Base-by-base conservation (phyloP, 1,140 invertebrate genomes). In the Meteorus sp. region DNA sequence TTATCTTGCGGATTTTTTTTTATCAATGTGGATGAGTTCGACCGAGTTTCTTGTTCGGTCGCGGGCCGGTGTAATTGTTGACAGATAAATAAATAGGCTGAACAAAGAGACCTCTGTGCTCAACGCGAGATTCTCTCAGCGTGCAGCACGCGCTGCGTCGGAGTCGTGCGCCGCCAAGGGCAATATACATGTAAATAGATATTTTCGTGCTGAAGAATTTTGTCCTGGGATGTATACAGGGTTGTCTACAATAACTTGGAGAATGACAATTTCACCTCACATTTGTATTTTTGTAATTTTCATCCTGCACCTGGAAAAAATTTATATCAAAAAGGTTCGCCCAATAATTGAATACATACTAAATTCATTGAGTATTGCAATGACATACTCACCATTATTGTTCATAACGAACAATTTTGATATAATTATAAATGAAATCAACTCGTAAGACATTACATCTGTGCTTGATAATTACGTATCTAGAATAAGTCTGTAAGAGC, bases 81-180 rank as follows among this genome's bases (percentile, higher is more conserved):
- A 75, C 72, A 70, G 71, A 76, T 78, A 78, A 76, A 78, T 78
- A 78, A 76, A 76, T 76, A 73, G 68, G 53, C 56, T 60, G 58
- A 47, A 78, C 67, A 76, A 78, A 75, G 74, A 62, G 53, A 59
- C 50, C 68, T 65, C 74, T 78, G 76, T 78, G 53, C 54, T 11
- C 19, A n/a, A 8, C 27, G 33, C 13, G 29, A 37, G 25, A 56
- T 66, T 37, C 51, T 53, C 45, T 23, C 39, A 25, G 35, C 37
- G 35, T 56, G 61, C 65, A 71, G 71, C 73, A 73, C 67, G 71
- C 67, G 72, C 64, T 66, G 60, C 62, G 54, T 44, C 41, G 60
- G 55, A 66, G 70, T 66, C 67, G 68, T 63, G 64, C 66, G 67
- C 65, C 69, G 59, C 60, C 71, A 66, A 73, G 69, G 69, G 66